These are phyloP conservation scores for Poeciliopsis prolifica DNA, from an alignment of 2,113 vertebrate genomes.

Conservation along the genomic window DNA sequence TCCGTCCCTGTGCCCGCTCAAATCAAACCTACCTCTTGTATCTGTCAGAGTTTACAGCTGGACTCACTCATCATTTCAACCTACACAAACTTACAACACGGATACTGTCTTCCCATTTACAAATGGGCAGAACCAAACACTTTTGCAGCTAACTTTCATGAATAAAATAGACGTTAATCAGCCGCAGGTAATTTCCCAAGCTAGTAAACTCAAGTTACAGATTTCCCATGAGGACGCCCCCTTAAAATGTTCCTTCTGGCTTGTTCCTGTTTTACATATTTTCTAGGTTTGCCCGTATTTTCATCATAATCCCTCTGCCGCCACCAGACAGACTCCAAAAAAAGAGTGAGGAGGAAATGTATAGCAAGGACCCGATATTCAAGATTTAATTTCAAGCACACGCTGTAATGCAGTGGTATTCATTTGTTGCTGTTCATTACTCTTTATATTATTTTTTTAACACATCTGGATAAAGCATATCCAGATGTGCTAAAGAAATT, in stretches of 20 bases:
- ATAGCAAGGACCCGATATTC: conserved; percentile 12
- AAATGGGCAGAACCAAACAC: conserved; percentile 19
- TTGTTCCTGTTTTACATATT: conserved; percentile 36
- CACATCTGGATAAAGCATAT: not conserved
- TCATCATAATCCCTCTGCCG: conserved; percentile 29
- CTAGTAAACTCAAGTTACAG: conserved; percentile 28
- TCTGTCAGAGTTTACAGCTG: conserved; percentile 50
- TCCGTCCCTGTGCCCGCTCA: conserved; percentile 23
- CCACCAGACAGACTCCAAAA: conserved; percentile 14
- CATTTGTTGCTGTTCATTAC: not conserved
- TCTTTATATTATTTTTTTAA: not conserved
- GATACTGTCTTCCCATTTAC: conserved; percentile 27
- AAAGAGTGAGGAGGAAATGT: conserved; percentile 1
- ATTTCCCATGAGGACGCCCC: conserved; percentile 48
- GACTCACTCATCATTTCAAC: conserved; percentile 19
- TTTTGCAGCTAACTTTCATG: conserved; percentile 21
- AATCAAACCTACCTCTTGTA: conserved; percentile 25
- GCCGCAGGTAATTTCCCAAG: conserved; percentile 60
- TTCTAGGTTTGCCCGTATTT: conserved; percentile 44
- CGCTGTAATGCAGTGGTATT: not conserved
- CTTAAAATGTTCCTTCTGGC: conserved; percentile 32
- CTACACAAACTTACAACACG: conserved; percentile 13
- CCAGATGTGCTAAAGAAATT: too few relatives aligned
- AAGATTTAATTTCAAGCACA: not conserved
- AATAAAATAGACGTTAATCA: conserved; percentile 54